Evolutionary conservation across 1,140 invertebrate genomes (phyloP).

Genomic region (Babylonia areolata): DNA sequence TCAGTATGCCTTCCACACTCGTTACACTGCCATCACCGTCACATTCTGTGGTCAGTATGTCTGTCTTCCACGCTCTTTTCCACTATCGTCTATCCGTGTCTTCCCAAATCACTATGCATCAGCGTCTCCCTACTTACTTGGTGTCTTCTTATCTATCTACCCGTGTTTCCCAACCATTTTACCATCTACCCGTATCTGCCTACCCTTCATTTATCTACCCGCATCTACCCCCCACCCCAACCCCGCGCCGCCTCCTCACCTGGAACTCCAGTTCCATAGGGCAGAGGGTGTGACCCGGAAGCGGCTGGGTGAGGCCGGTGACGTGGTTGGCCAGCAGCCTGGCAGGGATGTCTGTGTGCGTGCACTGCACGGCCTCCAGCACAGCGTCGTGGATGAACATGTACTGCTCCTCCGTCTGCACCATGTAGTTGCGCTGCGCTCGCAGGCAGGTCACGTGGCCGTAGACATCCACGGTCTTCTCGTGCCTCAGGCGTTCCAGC

Average conservation of each 20-base stretch:
- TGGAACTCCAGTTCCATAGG: conserved; percentile 99
- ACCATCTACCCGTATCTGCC: too few species aligned
- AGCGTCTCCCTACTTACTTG: too few species aligned
- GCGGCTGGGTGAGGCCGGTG: conserved; percentile 84
- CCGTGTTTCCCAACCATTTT: too few species aligned
- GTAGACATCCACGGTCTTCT: conserved; percentile 98
- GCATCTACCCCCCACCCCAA: too few species aligned
- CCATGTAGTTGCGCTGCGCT: conserved; percentile 87
- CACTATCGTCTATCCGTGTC: too few species aligned
- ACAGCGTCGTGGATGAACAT: conserved; percentile 96
- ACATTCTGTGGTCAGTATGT: too few species aligned
- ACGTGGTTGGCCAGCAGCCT: conserved; percentile 95
- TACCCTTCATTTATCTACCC: too few species aligned
- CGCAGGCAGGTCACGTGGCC: conserved; percentile 98
- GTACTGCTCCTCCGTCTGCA: conserved; percentile 99
- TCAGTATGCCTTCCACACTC: too few species aligned
- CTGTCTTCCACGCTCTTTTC: too few species aligned
- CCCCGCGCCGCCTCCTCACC: conserved; percentile 74
- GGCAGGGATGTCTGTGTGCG: conserved; percentile 94
- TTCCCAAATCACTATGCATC: too few species aligned
- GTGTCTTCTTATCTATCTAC: too few species aligned
- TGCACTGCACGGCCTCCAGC: conserved; percentile 96
- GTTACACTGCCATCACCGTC: too few species aligned
- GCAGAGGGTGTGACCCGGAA: conserved; percentile 80
- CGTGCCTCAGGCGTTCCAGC: conserved; percentile 91